Conservation (phyloP, 2,113 vertebrate genomes). For the Mustela lutreola region DNA sequence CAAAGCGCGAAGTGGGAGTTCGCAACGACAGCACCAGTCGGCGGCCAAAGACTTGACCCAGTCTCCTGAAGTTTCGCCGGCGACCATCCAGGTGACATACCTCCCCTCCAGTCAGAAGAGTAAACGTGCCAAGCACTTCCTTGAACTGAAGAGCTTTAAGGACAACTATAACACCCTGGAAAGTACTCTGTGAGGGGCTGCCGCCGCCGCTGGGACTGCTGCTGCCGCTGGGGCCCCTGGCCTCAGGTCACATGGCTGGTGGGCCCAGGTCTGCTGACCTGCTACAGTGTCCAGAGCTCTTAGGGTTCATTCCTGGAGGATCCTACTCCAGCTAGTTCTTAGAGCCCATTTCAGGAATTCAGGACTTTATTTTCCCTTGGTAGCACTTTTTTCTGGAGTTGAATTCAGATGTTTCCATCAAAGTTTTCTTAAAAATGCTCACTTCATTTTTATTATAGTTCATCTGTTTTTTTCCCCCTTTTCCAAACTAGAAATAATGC, state of each 20-base stretch:
- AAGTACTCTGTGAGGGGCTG: constrained; percentile 91
- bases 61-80: constrained; percentile 87
- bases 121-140: constrained; percentile 96
- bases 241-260: background rate
- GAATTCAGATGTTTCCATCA: constrained; percentile 56
- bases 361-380: constrained; percentile 11
- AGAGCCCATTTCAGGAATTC: background rate
- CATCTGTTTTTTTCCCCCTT: background rate
- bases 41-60: constrained; percentile 95
- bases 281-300: background rate
- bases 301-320: background rate
- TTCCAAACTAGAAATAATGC: background rate
- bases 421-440: constrained; percentile 23
- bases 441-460: constrained; percentile 33
- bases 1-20: constrained; percentile 86
- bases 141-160: constrained; percentile 98
- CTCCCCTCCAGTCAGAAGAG: constrained; percentile 95
- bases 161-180: constrained; percentile 99
- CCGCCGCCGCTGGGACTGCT: background rate
- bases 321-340: background rate
- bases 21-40: constrained; percentile 93
- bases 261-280: background rate
- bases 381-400: constrained; percentile 66
- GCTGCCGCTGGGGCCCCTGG: background rate
- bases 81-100: constrained; percentile 96